Percentiles rank a stretch among this genome's conserved stretches.
Conservation (phyloP, 2,113 vertebrate genomes). For the Suricata suricatta region DNA sequence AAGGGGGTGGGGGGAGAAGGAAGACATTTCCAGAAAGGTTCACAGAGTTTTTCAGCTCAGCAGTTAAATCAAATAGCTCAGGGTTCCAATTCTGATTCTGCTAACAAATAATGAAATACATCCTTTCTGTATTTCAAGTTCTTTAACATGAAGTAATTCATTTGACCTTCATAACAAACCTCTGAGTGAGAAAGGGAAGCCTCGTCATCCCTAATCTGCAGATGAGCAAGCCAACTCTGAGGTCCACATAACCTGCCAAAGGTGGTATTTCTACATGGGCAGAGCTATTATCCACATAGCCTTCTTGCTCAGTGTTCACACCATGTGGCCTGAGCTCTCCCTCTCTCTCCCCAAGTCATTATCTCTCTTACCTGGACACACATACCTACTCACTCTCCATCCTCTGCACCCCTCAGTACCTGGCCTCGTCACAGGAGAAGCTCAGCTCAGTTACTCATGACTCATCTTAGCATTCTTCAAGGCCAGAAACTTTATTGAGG, state of each 20-base stretch:
- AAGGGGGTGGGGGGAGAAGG: not conserved
- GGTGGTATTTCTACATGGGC: not conserved
- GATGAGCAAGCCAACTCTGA: not conserved
- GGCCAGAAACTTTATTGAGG: not conserved
- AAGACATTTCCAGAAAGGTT: not conserved
- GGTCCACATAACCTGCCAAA: not conserved
- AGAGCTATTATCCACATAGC: not conserved
- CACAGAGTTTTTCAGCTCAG: not conserved
- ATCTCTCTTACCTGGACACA: not conserved
- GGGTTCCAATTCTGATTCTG: slow-evolving; percentile 1
- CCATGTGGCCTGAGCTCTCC: not conserved
- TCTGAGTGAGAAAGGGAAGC: not conserved
- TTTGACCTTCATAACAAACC: not conserved
- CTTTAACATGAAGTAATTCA: not conserved
- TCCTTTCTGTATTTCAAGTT: not conserved
- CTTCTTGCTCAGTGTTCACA: not conserved
- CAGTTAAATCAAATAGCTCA: not conserved
- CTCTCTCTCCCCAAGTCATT: not conserved
- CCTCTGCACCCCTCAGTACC: not conserved
- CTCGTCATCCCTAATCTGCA: not conserved
- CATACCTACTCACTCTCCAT: not conserved
- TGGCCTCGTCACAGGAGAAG: not conserved
- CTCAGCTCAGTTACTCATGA: not conserved
- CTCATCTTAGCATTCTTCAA: not conserved
- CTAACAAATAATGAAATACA: not conserved